Evolutionary conservation across 2,888 invertebrate genomes (phyloP).

Genomic region (Zeuzera pyrina): DNA sequence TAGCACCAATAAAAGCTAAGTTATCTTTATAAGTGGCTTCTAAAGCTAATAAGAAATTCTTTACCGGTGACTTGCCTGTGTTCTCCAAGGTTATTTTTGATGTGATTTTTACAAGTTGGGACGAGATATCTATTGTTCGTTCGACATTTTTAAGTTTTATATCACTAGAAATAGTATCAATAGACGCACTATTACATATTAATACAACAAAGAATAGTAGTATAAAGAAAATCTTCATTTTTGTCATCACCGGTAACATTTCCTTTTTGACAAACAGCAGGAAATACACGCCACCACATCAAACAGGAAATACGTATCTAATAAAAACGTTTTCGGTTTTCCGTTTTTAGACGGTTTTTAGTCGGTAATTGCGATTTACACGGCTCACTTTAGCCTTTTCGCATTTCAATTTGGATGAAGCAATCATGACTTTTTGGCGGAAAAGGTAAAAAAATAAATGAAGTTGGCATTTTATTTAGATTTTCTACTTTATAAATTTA

Average conservation of each 20-base stretch:
- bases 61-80: conserved; percentile 79
- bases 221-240: conserved; percentile 39
- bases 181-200: conserved; percentile 40
- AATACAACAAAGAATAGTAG: conserved; percentile 40
- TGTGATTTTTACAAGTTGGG: conserved; percentile 90
- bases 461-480: too few relatives aligned
- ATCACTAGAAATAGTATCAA: conserved; percentile 69
- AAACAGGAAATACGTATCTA: not conserved
- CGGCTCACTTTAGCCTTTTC: too few relatives aligned
- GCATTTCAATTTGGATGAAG: too few relatives aligned
- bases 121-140: conserved; percentile 87
- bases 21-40: conserved; percentile 75
- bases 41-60: conserved; percentile 79
- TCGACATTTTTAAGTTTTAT: conserved; percentile 86
- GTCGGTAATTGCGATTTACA: too few relatives aligned
- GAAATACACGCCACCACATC: conserved; percentile 59
- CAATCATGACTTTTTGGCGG: too few relatives aligned
- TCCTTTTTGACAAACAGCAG: conserved; percentile 33
- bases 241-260: conserved; percentile 54
- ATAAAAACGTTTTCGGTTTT: too few relatives aligned
- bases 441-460: too few relatives aligned
- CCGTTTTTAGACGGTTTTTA: too few relatives aligned
- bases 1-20: conserved; percentile 83
- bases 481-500: too few relatives aligned
- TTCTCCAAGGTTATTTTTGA: conserved; percentile 89